Percentiles rank a stretch among this genome's conserved stretches.
Conservation (phyloP, 1,140 invertebrate species). For the Drosophila nebulosa region DNA sequence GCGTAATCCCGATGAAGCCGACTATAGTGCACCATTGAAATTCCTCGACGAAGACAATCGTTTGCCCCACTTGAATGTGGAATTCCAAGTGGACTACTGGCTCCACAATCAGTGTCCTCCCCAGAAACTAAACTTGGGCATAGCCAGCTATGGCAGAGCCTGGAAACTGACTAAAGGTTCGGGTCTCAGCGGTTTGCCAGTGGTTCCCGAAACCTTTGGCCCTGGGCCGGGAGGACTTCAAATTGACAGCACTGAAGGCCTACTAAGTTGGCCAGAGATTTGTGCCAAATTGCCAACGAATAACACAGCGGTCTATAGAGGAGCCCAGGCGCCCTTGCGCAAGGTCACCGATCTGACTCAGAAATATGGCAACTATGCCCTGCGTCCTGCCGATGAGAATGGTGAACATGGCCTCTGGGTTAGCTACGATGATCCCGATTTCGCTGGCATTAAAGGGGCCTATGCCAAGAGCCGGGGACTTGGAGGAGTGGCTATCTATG, state of each 20-base stretch:
- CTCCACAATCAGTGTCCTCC: slow-evolving; percentile 84
- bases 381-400: slow-evolving; percentile 85
- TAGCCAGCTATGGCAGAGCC: slow-evolving; percentile 90
- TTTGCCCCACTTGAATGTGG: slow-evolving; percentile 83
- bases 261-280: slow-evolving; percentile 86
- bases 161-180: slow-evolving; percentile 89
- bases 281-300: slow-evolving; percentile 82
- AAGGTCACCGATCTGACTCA: slow-evolving; percentile 88
- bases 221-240: slow-evolving; percentile 84
- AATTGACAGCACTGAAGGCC: slow-evolving; percentile 83
- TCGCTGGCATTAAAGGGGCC: slow-evolving; percentile 89
- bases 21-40: slow-evolving; percentile 87
- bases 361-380: slow-evolving; percentile 89
- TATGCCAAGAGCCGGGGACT: slow-evolving; percentile 88
- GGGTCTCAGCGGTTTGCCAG: slow-evolving; percentile 88
- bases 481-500: slow-evolving; percentile 90
- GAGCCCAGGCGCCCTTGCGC: slow-evolving; percentile 84
- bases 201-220: slow-evolving; percentile 86
- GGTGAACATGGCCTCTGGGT: slow-evolving; percentile 91
- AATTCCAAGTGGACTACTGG: slow-evolving; percentile 85
- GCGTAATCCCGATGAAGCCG: slow-evolving; percentile 88
- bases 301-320: slow-evolving; percentile 83
- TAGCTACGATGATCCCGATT: slow-evolving; percentile 93
- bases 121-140: slow-evolving; percentile 90
- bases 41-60: slow-evolving; percentile 81